Base-by-base conservation (phyloP, 2,797 vertebrate genomes). In the Chaetophractus vellerosus region DNA sequence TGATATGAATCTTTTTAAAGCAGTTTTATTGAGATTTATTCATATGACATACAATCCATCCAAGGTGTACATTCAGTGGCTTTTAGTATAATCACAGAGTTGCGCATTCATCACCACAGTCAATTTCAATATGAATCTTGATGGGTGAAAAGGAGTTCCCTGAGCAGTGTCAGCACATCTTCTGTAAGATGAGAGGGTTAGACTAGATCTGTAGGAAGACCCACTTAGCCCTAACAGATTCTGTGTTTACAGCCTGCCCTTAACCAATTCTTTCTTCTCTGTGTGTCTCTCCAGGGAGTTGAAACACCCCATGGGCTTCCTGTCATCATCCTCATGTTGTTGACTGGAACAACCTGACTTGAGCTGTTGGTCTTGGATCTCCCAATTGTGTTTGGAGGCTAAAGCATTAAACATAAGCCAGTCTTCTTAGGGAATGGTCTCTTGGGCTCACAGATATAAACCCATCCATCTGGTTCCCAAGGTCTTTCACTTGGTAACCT, bases 151-250 rank as follows among this genome's bases (percentile, higher is more conserved):
- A 50, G 45, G 19, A 45, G 19, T 26, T 72, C 50, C 31, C 48
- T 64, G 59, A 1, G 14, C 33, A 11, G n/a, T 74, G 33, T 75
- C 89, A 82, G 26, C n/a, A 96, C 31, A 28, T 59, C 33, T 66
- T 93, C 52, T 76, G 2, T 72, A 72, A 92, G 38, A 79, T 48
- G 24, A 90, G 55, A 48, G 63, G 69, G 33, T 92, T 71, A 95
- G 82, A 74, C 74, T 48, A 28, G 36, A 24, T 87, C 85, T 69
- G 24, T 38, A 82, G 36, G n/a, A 79, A 28, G 48, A 66, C 6
- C n/a, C 16, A 11, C 28, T 86, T 72, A 61, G 33, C 88, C 55
- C 89, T 82, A 71, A 88, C 14, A 48, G 69, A 83, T 28, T 66
- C 59, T 92, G 45, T 52, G 76, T 50, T 64, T 64, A 57, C 28